Conservation (phyloP, 1,140 invertebrate species). For the Solenopsis fugax region DNA sequence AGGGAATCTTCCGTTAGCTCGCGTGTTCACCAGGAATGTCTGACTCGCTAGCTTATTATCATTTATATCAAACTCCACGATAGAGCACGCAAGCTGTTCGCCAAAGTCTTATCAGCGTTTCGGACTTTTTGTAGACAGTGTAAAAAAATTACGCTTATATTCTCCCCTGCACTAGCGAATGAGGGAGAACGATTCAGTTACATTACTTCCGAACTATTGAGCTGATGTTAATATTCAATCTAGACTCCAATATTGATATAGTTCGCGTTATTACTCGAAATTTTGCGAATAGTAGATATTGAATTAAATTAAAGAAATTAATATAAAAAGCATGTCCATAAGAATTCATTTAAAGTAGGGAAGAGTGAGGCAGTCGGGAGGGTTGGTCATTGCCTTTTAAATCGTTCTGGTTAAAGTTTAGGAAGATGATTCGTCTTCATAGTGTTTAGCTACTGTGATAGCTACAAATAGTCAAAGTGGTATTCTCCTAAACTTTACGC, state of each 20-base stretch:
- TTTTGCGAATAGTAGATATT: not conserved
- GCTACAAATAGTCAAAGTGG: too few species aligned
- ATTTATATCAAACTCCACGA: constrained; percentile 58
- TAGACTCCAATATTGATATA: not conserved
- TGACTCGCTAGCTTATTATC: constrained; percentile 60
- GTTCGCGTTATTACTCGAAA: not conserved
- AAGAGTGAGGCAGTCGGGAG: too few species aligned
- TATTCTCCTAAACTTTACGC: too few species aligned
- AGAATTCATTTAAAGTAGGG: too few species aligned
- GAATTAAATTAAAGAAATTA: too few species aligned
- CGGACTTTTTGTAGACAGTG: not conserved
- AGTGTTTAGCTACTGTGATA: too few species aligned
- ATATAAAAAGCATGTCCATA: too few species aligned
- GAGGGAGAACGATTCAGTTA: not conserved
- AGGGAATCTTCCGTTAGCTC: constrained; percentile 27
- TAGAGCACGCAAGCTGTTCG: constrained; percentile 36
- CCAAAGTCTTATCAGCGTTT: constrained; percentile 23
- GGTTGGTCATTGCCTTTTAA: too few species aligned
- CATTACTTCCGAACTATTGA: not conserved
- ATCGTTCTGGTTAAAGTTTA: too few species aligned
- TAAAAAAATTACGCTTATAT: not conserved
- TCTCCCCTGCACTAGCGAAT: not conserved
- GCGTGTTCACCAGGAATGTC: constrained; percentile 44
- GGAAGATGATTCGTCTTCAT: too few species aligned
- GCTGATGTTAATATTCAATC: not conserved